A percentile compares a stretch with the other conserved stretches of the same genome.
Conservation (phyloP, 2,797 vertebrate species). For the Pantherophis alleghaniensis region DNA sequence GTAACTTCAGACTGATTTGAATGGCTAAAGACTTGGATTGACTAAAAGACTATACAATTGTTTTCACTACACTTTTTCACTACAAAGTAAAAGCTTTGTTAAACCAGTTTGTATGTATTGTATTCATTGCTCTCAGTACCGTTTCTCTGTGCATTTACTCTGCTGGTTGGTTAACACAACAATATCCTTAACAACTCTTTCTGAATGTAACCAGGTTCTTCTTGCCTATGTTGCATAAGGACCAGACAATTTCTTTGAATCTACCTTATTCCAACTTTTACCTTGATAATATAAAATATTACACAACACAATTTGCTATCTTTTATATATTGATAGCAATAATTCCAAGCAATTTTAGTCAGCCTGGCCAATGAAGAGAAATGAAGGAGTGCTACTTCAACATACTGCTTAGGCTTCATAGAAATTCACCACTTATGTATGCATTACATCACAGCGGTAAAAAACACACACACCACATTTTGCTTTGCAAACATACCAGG, state of each 20-base stretch:
- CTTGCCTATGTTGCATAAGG: not conserved
- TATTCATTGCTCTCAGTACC: no score
- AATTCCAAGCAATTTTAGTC: not conserved
- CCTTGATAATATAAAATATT: not conserved
- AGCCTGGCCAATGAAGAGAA: not conserved
- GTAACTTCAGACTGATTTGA: no score
- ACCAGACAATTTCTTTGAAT: not conserved
- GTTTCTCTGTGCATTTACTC: no score
- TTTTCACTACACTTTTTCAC: no score
- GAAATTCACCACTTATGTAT: not conserved
- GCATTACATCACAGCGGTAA: not conserved
- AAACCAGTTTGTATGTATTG: no score
- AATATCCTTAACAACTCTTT: not conserved
- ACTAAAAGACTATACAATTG: no score
- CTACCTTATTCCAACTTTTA: not conserved
- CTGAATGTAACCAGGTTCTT: not conserved
- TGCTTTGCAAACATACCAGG: not conserved
- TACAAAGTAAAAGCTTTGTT: no score
- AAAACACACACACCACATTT: not conserved
- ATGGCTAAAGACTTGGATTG: no score
- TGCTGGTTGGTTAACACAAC: no score
- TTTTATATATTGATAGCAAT: not conserved
- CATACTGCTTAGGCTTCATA: not conserved
- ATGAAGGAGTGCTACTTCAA: not conserved
- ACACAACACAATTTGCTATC: not conserved